Evolutionary conservation across 2,888 invertebrate species (phyloP).

Genomic region (Aquatica leii): DNA sequence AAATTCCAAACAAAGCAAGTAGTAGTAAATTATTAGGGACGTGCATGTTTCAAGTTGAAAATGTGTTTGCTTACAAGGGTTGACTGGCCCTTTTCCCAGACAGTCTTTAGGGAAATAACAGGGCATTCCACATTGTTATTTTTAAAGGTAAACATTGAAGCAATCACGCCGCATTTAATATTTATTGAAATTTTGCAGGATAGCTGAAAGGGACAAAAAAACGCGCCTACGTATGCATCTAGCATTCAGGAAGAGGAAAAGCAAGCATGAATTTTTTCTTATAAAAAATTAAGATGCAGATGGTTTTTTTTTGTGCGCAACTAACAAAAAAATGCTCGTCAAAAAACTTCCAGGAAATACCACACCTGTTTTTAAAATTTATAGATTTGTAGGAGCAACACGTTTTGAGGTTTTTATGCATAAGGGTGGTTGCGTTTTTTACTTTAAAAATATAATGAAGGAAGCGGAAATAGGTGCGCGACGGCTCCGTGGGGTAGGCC

Average conservation of each 20-base stretch:
- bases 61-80: constrained; percentile 30
- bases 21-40: constrained; percentile 13
- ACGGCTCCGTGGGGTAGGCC: constrained; percentile 21
- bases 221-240: neutral
- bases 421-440: constrained; percentile 25
- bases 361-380: constrained; percentile 22
- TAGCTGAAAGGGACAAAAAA: constrained; percentile 1
- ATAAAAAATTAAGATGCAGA: constrained; percentile 2
- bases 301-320: neutral
- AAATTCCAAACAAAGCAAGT: constrained; percentile 6
- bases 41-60: constrained; percentile 20
- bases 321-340: neutral
- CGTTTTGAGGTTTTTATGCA: constrained; percentile 13
- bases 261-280: neutral
- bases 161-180: constrained; percentile 42
- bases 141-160: constrained; percentile 40
- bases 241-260: neutral
- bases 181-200: constrained; percentile 36
- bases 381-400: constrained; percentile 11
- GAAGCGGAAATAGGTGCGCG: constrained; percentile 27
- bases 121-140: constrained; percentile 35
- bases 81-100: constrained; percentile 30
- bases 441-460: constrained; percentile 24
- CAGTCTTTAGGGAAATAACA: constrained; percentile 35
- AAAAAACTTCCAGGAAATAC: constrained; percentile 12